These are phyloP conservation scores for Rattus norvegicus DNA, from an alignment of 2,113 vertebrate genomes.

Conservation along the genomic window GRCr8 NC_086026.1:99630001-99630500, in stretches of 20 bases:
- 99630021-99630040: background rate
- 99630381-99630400: background rate
- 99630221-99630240: background rate
- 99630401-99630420: background rate
- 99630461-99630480: background rate
- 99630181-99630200: too few species aligned
- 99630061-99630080: background rate
- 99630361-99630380: background rate
- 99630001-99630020: fast-evolving
- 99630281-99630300: background rate
- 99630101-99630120: background rate
- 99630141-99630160: background rate
- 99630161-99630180: background rate
- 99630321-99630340: background rate
- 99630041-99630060: background rate
- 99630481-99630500: background rate
- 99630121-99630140: background rate
- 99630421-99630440: background rate
- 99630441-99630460: background rate
- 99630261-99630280: fast-evolving
- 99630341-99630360: background rate
- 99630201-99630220: background rate
- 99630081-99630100: background rate
- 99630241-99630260: background rate
- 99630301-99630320: background rate